A percentile compares a stretch with the other conserved stretches of the same genome.
Conservation (phyloP, 2,113 vertebrate species). For the Chinchilla lanigera region DNA sequence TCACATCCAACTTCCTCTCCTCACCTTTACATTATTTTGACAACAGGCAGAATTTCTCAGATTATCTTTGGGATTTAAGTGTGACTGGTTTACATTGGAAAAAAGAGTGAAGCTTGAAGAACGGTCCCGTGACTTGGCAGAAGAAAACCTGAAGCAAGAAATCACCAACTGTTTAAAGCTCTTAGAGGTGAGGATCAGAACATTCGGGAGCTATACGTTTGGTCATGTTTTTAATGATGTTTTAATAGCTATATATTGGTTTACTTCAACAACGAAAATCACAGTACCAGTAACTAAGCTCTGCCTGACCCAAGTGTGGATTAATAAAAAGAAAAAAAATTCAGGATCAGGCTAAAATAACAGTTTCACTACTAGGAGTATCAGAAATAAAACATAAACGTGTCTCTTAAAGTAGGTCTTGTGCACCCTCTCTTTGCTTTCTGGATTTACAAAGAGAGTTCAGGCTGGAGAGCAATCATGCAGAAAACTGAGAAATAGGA, state of each 20-base stretch:
- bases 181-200: slow-evolving; percentile 88
- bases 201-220: not conserved
- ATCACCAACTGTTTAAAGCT: slow-evolving; percentile 93
- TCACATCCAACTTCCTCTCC: not conserved
- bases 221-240: not conserved
- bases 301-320: not conserved
- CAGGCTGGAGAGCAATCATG: not conserved
- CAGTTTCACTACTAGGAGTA: not conserved
- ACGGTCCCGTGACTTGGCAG: slow-evolving; percentile 95
- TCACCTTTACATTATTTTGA: not conserved
- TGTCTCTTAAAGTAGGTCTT: not conserved
- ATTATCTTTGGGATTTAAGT: slow-evolving; percentile 96
- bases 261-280: not conserved
- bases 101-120: slow-evolving; percentile 96
- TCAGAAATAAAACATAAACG: not conserved
- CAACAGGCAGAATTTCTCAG: slow-evolving; percentile 95
- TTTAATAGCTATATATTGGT: not conserved
- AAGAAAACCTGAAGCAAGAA: slow-evolving; percentile 96
- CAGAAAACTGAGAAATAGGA: not conserved
- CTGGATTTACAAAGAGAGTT: slow-evolving; percentile 16
- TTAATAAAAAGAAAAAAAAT: not conserved
- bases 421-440: not conserved
- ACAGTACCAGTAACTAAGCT: not conserved
- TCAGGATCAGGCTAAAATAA: not conserved
- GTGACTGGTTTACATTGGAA: slow-evolving; percentile 97